These are phyloP conservation scores for Eurypyga helias DNA, from an alignment of 2,113 vertebrate genomes.

Conservation along the genomic window DNA sequence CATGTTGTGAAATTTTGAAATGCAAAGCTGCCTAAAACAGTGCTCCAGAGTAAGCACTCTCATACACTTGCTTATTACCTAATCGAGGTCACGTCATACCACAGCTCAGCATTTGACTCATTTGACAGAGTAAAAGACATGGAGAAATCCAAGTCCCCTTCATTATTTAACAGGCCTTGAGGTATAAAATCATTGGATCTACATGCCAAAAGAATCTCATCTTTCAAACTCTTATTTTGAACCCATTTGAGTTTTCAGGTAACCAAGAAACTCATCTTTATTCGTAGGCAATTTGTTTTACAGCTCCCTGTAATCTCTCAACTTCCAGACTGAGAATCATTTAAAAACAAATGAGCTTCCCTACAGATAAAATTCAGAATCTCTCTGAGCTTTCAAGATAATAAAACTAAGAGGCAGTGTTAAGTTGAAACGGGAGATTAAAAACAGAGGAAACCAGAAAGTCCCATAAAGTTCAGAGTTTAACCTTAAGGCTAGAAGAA, in stretches of 20 bases:
- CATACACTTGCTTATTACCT: rapidly evolving
- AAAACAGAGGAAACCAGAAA: background rate
- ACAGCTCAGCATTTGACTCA: background rate
- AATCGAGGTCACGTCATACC: rapidly evolving
- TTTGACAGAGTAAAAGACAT: background rate
- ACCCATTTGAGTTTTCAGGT: constrained; percentile 8
- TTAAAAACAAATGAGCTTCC: constrained; percentile 60
- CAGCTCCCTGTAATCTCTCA: constrained; percentile 34
- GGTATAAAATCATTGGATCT: background rate
- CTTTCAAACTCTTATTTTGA: background rate
- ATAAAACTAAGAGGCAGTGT: background rate
- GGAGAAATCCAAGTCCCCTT: background rate
- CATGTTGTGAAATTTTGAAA: rapidly evolving
- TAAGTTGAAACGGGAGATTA: background rate
- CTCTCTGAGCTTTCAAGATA: constrained; percentile 23
- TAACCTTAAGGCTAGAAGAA: constrained; percentile 25
- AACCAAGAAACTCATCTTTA: constrained; percentile 39
- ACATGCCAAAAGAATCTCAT: background rate
- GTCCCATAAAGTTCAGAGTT: constrained; percentile 24
- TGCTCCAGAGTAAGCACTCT: rapidly evolving
- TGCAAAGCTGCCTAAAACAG: background rate
- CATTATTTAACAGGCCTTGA: background rate
- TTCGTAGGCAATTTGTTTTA: constrained; percentile 36
- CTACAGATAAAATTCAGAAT: constrained; percentile 21
- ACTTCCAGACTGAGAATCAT: constrained; percentile 56